A percentile compares a stretch with the other conserved stretches of the same genome.
These are phyloP conservation scores for Poeciliopsis paucimaculata DNA, from an alignment of 2,797 vertebrate species.

Conservation along the genomic window DNA sequence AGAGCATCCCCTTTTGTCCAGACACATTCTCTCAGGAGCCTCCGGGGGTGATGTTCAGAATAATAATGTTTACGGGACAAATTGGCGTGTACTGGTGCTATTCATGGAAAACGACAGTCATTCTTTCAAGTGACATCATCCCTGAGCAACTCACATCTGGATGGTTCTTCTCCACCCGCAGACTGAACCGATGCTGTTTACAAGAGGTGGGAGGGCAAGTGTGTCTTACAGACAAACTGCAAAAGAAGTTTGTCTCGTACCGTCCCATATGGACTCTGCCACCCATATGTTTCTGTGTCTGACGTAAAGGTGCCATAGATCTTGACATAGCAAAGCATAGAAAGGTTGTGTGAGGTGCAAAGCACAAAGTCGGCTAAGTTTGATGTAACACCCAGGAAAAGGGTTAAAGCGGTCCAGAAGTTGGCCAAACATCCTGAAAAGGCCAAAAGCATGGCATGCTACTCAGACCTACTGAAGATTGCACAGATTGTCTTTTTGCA, in stretches of 20 bases:
- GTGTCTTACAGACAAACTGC: background rate
- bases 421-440: background rate
- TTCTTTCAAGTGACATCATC: background rate
- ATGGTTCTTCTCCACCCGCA: background rate
- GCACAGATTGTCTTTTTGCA: conserved; percentile 1
- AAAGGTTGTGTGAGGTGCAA: background rate
- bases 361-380: background rate
- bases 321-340: background rate
- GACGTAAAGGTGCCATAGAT: background rate
- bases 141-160: background rate
- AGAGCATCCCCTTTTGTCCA: background rate
- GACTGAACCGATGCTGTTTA: background rate
- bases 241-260: background rate
- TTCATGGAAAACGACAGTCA: background rate
- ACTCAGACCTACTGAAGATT: background rate
- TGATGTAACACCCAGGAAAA: background rate
- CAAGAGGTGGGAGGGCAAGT: background rate
- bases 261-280: no score
- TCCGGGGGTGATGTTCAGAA: background rate
- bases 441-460: background rate
- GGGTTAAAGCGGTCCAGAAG: background rate
- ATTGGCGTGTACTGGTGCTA: background rate
- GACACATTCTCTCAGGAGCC: no score
- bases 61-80: background rate
- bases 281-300: background rate